Conservation (phyloP, 2,113 vertebrate species). For the Chroicocephalus ridibundus region DNA sequence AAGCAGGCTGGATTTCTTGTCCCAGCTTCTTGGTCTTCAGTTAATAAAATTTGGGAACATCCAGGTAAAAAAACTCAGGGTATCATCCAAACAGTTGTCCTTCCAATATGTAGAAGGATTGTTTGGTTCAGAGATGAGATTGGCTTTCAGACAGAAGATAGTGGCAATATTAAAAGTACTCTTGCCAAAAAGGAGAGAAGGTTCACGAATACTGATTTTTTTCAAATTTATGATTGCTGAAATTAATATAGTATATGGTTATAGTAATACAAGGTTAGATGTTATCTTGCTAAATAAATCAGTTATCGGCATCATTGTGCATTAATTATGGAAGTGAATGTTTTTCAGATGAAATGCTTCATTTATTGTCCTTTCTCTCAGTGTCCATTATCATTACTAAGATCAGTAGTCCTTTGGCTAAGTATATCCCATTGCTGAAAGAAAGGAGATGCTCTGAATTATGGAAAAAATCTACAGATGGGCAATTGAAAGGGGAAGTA, state of each 20-base stretch:
- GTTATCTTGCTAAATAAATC: background rate
- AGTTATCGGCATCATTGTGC: background rate
- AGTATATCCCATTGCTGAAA: background rate
- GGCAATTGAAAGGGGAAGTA: background rate
- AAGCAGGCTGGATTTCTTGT: background rate
- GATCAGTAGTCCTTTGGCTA: background rate
- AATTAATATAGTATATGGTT: background rate
- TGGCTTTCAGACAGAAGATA: background rate
- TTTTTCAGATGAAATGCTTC: background rate
- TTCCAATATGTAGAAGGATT: background rate
- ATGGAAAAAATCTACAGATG: background rate
- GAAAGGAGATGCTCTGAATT: background rate
- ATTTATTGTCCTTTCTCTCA: background rate
- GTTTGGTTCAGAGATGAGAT: background rate
- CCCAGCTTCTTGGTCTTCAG: background rate
- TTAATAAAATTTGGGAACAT: background rate
- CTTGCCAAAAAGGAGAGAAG: background rate
- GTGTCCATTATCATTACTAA: background rate
- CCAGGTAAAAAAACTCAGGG: background rate
- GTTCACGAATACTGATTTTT: background rate
- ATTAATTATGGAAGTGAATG: background rate
- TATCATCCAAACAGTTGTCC: background rate
- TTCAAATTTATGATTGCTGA: background rate
- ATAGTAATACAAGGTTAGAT: background rate
- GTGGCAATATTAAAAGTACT: background rate